Percentiles rank a stretch among this genome's conserved stretches.
Conservation (phyloP, 2,113 vertebrate species). For the Oreochromis aureus region DNA sequence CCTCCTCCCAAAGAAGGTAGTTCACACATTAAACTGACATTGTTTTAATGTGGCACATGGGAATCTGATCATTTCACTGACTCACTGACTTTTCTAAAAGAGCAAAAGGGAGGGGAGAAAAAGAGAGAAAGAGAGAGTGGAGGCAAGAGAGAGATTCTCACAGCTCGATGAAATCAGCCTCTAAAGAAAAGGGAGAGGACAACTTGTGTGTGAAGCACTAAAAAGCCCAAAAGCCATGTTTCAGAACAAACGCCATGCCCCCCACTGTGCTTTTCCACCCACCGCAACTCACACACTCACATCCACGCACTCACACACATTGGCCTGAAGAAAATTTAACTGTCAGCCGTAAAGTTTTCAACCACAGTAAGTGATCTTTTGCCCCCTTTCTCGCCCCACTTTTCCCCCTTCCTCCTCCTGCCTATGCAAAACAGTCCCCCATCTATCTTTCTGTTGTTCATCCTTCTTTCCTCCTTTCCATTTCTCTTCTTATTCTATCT, state of each 20-base stretch:
- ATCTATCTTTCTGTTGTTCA: not conserved
- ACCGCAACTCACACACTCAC: conserved; percentile 27
- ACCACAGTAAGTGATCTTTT: conserved; percentile 54
- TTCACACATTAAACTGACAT: not conserved
- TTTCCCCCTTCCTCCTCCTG: conserved; percentile 37
- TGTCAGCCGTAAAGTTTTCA: conserved; percentile 70
- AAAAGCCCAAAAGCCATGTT: conserved; percentile 69
- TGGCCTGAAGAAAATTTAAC: conserved; percentile 60
- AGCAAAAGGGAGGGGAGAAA: not conserved
- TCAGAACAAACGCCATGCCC: conserved; percentile 58
- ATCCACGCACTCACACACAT: conserved; percentile 23
- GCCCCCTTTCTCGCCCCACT: conserved; percentile 29
- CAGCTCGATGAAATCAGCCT: conserved; percentile 29
- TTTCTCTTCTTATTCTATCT: not conserved
- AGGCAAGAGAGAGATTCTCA: not conserved
- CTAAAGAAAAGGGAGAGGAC: conserved; percentile 26
- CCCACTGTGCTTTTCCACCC: conserved; percentile 54
- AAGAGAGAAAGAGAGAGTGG: not conserved
- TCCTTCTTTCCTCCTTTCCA: not conserved
- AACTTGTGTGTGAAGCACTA: conserved; percentile 52
- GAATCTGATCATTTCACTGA: not conserved
- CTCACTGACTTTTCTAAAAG: not conserved
- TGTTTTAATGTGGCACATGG: not conserved
- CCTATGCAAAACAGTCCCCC: conserved; percentile 47
- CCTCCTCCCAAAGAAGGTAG: not conserved